Percentiles rank a stretch among this genome's conserved stretches.
Evolutionary conservation across 2,797 vertebrate species (phyloP).

Genomic region (Pseudochaenichthys georgianus): DNA sequence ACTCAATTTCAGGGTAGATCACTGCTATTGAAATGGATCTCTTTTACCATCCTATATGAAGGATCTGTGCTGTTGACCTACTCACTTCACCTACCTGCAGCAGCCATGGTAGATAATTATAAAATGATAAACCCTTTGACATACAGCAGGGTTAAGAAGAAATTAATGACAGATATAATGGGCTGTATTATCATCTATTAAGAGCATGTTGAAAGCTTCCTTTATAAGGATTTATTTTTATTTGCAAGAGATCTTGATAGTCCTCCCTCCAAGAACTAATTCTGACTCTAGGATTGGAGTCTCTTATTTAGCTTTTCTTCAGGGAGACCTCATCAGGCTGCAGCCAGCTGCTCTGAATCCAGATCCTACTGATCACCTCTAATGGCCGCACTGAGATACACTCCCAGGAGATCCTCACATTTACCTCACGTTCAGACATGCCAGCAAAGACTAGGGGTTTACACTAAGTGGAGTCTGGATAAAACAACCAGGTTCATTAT

Average conservation of each 20-base stretch:
- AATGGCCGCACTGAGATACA: slow-evolving; percentile 51
- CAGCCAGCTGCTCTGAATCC: slow-evolving; percentile 60
- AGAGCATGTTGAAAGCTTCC: not conserved
- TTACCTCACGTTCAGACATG: slow-evolving; percentile 32
- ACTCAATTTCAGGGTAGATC: not conserved
- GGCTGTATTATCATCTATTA: not conserved
- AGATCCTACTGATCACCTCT: slow-evolving; percentile 66
- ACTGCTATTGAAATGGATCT: not conserved
- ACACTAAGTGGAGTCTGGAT: slow-evolving; percentile 23
- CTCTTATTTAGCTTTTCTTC: slow-evolving; percentile 44
- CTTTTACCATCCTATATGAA: not conserved
- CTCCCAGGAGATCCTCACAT: slow-evolving; percentile 48
- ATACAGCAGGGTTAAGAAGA: not conserved
- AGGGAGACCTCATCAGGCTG: slow-evolving; percentile 63
- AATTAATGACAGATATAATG: not conserved
- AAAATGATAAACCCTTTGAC: not conserved
- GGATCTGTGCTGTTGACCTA: not conserved
- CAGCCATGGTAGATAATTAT: not conserved
- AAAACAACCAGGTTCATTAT: slow-evolving; percentile 39
- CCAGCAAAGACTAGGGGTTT: slow-evolving; percentile 16
- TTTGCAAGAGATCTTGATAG: slow-evolving; percentile 14
- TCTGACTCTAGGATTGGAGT: slow-evolving; percentile 37
- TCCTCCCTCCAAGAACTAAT: slow-evolving; percentile 30
- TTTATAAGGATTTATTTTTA: not conserved
- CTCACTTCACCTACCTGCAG: not conserved